Conservation (phyloP, 1,140 invertebrate species). For the Agrilus planipennis region DNA sequence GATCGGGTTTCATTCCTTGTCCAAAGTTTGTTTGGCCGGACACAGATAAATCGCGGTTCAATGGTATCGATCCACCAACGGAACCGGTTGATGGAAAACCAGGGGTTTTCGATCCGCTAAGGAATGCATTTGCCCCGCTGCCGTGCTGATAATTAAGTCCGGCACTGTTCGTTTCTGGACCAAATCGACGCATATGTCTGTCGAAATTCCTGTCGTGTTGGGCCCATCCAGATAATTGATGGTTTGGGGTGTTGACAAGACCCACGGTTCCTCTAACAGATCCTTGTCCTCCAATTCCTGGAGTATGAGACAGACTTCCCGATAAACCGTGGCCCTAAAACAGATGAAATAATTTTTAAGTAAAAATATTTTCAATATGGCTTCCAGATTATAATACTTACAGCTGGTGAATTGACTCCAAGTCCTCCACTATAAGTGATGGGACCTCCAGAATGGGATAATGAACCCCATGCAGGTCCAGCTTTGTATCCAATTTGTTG, state of each 20-base stretch:
- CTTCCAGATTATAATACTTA: no score
- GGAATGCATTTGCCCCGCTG: background rate
- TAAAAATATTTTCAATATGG: no score
- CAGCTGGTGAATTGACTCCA: background rate
- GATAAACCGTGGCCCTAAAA: background rate
- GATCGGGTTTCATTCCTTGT: constrained; percentile 1
- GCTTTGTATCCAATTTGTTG: background rate
- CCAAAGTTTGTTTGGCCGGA: background rate
- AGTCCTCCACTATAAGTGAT: background rate
- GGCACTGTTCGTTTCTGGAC: background rate
- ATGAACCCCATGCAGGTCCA: constrained; percentile 1
- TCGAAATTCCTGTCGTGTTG: constrained; percentile 1
- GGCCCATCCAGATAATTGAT: background rate
- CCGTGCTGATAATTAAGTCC: background rate
- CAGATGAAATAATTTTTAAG: no score
- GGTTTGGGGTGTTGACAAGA: background rate
- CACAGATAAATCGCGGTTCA: background rate
- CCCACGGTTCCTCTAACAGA: background rate
- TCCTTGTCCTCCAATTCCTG: background rate
- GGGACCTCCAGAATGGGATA: background rate
- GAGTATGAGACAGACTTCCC: background rate
- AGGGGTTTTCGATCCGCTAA: background rate
- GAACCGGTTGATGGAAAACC: background rate
- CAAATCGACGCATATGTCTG: background rate
- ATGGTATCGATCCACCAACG: background rate